phyloP scores from a whole-genome alignment of 2,797 vertebrate species.

The Chloroceryle inda region DNA sequence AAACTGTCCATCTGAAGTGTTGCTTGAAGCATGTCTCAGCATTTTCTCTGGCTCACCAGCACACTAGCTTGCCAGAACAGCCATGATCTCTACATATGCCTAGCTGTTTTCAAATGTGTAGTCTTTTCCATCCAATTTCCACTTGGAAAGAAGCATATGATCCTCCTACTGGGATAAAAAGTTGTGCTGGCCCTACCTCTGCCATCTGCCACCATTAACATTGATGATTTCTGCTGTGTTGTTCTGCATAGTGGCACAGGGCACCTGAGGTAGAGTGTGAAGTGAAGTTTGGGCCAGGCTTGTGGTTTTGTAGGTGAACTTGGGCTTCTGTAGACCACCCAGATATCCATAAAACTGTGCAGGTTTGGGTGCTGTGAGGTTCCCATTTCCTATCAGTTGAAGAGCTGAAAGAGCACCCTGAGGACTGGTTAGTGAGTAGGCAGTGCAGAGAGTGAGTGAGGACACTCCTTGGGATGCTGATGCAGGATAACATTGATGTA shows the following conservation, averaged over 20 bases:
- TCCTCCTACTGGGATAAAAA: not conserved
- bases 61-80: not conserved
- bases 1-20: not conserved
- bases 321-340: not conserved
- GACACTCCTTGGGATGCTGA: not conserved
- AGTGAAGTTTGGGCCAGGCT: not conserved
- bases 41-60: not conserved
- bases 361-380: not conserved
- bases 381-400: not conserved
- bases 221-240: not conserved
- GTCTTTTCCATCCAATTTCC: not conserved
- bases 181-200: not conserved
- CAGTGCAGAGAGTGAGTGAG: not conserved
- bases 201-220: not conserved
- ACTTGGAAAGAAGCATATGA: conserved; percentile 7
- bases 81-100: not conserved
- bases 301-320: not conserved
- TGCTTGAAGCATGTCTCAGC: not conserved
- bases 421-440: not conserved
- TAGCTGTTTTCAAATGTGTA: not conserved
- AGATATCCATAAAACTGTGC: not conserved
- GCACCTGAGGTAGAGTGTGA: not conserved
- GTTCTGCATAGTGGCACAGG: not conserved
- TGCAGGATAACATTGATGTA: not conserved
- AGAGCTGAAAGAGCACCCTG: not conserved